phyloP scores from a whole-genome alignment of 2,888 invertebrate genomes.

The Calephelis perditalis region DNA sequence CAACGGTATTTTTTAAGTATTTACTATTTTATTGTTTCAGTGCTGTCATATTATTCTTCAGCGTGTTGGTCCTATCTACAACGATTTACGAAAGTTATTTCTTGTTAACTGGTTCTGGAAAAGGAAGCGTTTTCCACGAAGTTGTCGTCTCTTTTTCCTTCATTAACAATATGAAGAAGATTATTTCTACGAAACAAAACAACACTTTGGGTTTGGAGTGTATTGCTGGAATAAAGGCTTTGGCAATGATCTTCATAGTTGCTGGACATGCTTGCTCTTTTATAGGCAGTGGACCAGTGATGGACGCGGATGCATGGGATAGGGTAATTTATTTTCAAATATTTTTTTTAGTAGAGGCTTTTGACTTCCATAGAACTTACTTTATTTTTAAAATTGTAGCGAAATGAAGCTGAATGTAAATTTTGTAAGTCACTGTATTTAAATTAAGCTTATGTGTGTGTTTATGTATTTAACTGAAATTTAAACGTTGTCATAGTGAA shows the following conservation, averaged over 20 bases:
- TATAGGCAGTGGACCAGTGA: constrained; percentile 81
- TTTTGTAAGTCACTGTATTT: too few species aligned
- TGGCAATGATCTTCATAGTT: constrained; percentile 83
- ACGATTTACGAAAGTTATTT: constrained; percentile 69
- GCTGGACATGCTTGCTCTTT: constrained; percentile 83
- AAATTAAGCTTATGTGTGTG: too few species aligned
- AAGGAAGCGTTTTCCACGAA: constrained; percentile 42
- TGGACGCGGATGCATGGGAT: constrained; percentile 81
- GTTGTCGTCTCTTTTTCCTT: constrained; percentile 76
- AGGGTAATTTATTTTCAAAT: constrained; percentile 56
- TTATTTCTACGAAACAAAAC: constrained; percentile 74
- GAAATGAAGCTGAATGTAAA: too few species aligned
- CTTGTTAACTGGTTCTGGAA: constrained; percentile 45
- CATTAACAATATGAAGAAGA: constrained; percentile 78
- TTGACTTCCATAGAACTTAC: too few species aligned
- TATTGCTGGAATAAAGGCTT: constrained; percentile 81
- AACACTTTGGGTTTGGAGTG: constrained; percentile 81
- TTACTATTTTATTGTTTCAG: constrained; percentile 46
- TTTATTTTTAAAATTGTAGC: too few species aligned
- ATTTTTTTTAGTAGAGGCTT: too few species aligned
- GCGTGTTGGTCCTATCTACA: constrained; percentile 58
- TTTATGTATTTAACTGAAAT: too few species aligned
- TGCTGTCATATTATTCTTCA: constrained; percentile 63
- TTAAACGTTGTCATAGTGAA: too few species aligned
- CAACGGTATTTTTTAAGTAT: too few species aligned